Evolutionary conservation across 2,888 invertebrate species (phyloP).

Genomic region (Tetranychus truncatus): DNA sequence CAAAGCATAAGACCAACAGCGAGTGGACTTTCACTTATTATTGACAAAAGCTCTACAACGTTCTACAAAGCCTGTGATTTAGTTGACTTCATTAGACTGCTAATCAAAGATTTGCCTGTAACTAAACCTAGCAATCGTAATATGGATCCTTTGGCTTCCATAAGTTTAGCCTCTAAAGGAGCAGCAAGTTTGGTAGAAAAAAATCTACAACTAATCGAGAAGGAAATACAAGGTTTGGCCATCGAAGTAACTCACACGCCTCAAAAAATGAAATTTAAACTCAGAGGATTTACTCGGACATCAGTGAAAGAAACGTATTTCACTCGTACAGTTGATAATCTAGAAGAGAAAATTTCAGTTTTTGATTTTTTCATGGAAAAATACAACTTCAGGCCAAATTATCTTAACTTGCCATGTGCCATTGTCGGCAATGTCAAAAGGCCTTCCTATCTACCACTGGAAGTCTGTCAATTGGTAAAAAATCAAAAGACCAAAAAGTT

Average conservation of each 20-base stretch:
- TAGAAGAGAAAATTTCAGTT: slow-evolving; percentile 1
- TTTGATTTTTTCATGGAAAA: slow-evolving; percentile 2
- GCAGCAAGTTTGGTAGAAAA: background rate
- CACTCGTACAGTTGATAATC: background rate
- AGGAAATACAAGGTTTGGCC: background rate
- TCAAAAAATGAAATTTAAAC: background rate
- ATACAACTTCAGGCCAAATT: background rate
- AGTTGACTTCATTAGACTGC: background rate
- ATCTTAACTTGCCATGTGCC: background rate
- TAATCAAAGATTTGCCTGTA: background rate
- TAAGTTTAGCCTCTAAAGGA: background rate
- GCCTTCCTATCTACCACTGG: background rate
- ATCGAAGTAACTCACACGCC: slow-evolving; percentile 1
- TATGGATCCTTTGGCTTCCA: background rate
- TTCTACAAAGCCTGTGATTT: slow-evolving; percentile 12
- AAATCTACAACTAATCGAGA: background rate
- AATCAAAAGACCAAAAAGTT: background rate
- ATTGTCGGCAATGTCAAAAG: background rate
- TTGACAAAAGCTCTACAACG: slow-evolving; percentile 18
- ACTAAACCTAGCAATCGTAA: background rate
- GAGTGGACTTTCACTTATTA: slow-evolving; percentile 14
- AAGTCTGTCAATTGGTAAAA: background rate
- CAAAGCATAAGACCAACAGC: slow-evolving; percentile 16
- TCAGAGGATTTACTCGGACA: background rate
- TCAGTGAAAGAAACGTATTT: background rate